Percentiles rank a stretch among this genome's conserved stretches.
Conservation (phyloP, 2,797 vertebrate genomes). For the Sylvilagus floridanus region DNA sequence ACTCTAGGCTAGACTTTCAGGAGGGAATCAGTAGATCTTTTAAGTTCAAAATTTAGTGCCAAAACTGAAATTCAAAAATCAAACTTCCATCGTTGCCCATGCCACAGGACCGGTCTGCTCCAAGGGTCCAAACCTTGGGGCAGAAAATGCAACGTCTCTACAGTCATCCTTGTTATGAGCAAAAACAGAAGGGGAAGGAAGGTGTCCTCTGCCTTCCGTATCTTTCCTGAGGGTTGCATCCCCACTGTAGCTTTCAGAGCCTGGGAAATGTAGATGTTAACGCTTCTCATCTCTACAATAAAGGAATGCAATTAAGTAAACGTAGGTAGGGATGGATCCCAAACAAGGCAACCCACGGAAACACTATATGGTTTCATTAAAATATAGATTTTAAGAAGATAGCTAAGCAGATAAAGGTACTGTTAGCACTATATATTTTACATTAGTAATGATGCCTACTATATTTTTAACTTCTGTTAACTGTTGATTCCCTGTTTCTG, state of each 20-base stretch:
- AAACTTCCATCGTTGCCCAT: neutral
- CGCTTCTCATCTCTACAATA: neutral
- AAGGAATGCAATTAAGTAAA: neutral
- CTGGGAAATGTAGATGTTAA: neutral
- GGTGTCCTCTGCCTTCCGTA: neutral
- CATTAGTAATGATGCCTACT: neutral
- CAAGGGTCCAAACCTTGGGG: neutral
- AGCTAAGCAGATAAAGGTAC: neutral
- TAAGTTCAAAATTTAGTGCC: neutral
- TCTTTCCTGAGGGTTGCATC: constrained; percentile 1
- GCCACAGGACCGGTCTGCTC: neutral
- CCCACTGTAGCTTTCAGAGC: neutral
- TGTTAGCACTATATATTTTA: neutral
- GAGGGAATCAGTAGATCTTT: neutral
- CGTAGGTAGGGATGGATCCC: neutral
- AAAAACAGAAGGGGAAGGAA: constrained; percentile 12
- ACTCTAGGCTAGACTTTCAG: neutral
- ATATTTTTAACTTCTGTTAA: neutral
- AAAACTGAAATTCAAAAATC: neutral
- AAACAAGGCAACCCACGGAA: neutral
- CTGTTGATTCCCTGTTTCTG: constrained; percentile 13
- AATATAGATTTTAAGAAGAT: constrained; percentile 1
- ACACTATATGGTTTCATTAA: neutral
- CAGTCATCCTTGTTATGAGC: neutral
- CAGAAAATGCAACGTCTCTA: neutral